Evolutionary conservation across 2,888 invertebrate species (phyloP), one percentile per base, ranked within the genome.

Genomic region (Drosophila tripunctata): DNA sequence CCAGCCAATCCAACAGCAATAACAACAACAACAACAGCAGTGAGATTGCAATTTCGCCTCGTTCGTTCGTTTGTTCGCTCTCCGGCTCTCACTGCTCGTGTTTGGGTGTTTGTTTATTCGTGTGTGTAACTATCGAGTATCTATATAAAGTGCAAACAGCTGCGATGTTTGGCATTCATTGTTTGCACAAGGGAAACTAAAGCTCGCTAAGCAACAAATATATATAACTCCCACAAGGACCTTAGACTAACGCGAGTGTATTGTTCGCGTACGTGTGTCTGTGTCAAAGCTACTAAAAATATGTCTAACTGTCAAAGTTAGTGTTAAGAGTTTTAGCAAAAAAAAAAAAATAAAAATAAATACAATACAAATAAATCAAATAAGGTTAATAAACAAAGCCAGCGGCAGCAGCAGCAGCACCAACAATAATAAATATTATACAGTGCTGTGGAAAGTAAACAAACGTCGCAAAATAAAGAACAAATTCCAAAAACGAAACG

Each of bases 81-180:
- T 36, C 19, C 33, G 30, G 33, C 41, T 15, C 47, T 36, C 19
- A 24, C 33, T 33, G 24, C 0, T 22, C 24, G 24, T 15, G 10
- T 27, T 24, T 27, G n/a, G 24, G 36, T 36, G 21, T 71, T 33
- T 47, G 31, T 12, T 19, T 45, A 31, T 17, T 27, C 40, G 38
- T 48, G 51, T 62, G 50, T 55, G 61, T 61, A 60, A 68, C 56
- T 47, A 40, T 7, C 60, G 15, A 33, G 45, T 50, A 61, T 17
- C 45, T 81, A 83, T 83, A 83, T 84, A 83, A 84, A 71, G 67
- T 55, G 78, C 68, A 69, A 78, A 72, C 79, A 68, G 60, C 58
- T 44, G 66, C 58, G 64, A 69, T 69, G 66, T 57, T 81, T 67
- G 70, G 67, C 87, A 83, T 86, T 83, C 84, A 83, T 79, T 83